Percentiles rank a stretch among this genome's conserved stretches.
These are phyloP conservation scores for Microtus richardsoni DNA, from an alignment of 2,113 vertebrate species.

Conservation along the genomic window DNA sequence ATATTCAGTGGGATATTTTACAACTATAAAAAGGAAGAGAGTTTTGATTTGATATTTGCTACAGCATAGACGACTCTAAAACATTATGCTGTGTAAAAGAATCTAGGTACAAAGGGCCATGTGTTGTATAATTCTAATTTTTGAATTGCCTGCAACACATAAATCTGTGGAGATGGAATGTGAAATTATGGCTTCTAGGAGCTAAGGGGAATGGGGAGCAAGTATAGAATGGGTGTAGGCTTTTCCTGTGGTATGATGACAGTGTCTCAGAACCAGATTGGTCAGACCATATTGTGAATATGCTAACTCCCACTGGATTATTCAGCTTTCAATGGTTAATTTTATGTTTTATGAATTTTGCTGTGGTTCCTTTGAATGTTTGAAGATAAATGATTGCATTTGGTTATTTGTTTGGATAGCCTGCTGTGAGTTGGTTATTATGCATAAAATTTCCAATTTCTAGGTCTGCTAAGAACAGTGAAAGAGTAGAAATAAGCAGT, in stretches of 20 bases:
- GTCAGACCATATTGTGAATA: not conserved
- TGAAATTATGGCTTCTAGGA: not conserved
- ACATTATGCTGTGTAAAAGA: not conserved
- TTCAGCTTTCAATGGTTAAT: constrained; percentile 40
- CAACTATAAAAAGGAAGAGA: constrained; percentile 3
- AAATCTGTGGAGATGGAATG: not conserved
- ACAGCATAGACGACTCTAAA: not conserved
- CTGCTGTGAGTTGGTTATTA: not conserved
- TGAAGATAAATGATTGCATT: not conserved
- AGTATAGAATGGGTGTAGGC: not conserved
- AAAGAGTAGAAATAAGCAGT: not conserved
- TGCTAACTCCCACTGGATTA: not conserved
- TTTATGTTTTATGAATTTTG: constrained; percentile 49
- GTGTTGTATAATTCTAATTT: not conserved
- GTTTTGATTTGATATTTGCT: not conserved
- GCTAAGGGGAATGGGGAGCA: not conserved
- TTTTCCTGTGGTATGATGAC: not conserved
- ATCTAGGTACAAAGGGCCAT: not conserved
- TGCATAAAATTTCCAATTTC: constrained; percentile 5
- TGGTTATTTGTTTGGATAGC: constrained; percentile 28
- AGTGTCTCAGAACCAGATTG: constrained; percentile 8
- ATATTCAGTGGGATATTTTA: not conserved
- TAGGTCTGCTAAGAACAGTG: constrained; percentile 30
- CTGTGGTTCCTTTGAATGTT: not conserved
- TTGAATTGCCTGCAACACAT: not conserved